Evolutionary conservation across 2,888 invertebrate species (phyloP), one percentile per base, ranked within the genome.

Genomic region (Orthonychiurus folsomi): DNA sequence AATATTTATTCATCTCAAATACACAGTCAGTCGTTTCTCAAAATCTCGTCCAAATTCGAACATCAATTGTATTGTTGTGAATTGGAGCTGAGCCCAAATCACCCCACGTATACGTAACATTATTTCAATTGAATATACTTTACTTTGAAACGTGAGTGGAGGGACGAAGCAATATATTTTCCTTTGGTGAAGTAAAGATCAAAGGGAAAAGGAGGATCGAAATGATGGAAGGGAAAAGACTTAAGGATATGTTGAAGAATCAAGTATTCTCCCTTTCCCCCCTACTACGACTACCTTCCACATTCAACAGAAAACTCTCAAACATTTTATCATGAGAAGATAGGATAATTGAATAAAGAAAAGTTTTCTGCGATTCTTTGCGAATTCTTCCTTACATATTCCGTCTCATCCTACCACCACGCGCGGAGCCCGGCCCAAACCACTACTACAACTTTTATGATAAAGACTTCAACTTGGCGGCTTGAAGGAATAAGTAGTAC

Each of bases 271-370:
- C 20, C 52, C 12, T 26, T 52, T 18, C 9, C 26, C 50, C 50
- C 21, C 20, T 59, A 28, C 50, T 59, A 20, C 23, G 60, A 58
- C 62, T 62, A 59, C 28, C 15, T 47, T 47, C 37, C 37, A 58
- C 5, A 58, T 21, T 15, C 58, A 28, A 18, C 21, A 9, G 48
- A 21, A 20, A n/a, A 23, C 58, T 60, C 66, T 63, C 63, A 68
- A 68, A 66, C 66, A 68, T 68, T 68, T 65, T 68, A 66, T 65
- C 66, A 68, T 66, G 65, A 37, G 37, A 64, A 67, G 64, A 69
- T 67, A 66, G 67, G 66, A 67, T 69, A 69, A 69, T 69, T 69
- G 69, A 69, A 69, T 69, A 67, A 69, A 69, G 65, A 67, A 69
- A 69, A 69, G 66, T 69, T 69, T 69, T 69, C 61, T 69, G 69